Conservation (phyloP, 2,888 invertebrate genomes). For the Criorhina ranunculi region DNA sequence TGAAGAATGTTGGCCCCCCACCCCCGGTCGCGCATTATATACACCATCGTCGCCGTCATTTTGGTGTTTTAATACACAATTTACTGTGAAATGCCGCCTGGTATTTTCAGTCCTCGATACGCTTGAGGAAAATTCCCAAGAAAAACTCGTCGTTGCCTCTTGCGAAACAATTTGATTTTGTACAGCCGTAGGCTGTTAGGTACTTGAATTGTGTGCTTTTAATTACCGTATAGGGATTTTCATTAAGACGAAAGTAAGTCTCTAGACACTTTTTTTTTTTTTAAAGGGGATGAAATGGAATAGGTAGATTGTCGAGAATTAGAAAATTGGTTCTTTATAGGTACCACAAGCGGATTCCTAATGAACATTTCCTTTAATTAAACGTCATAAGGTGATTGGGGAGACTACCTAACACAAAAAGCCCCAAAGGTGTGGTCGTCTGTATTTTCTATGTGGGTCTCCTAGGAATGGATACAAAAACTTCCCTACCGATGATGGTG, state of each 20-base stretch:
- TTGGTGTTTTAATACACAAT: constrained; percentile 10
- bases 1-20: neutral
- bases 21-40: neutral
- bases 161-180: constrained; percentile 3
- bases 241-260: neutral
- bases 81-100: constrained; percentile 23
- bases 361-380: too few species aligned
- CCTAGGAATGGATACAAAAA: neutral
- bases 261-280: too few species aligned
- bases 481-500: too few species aligned
- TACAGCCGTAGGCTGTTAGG: constrained; percentile 2
- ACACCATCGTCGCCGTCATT: neutral
- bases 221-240: neutral
- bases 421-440: constrained; percentile 1
- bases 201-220: neutral
- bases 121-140: constrained; percentile 3
- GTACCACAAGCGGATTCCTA: too few species aligned
- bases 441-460: neutral
- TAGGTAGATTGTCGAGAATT: too few species aligned
- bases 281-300: constrained; percentile 5
- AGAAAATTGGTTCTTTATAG: too few species aligned
- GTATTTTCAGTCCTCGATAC: constrained; percentile 12
- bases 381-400: too few species aligned
- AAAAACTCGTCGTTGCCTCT: neutral
- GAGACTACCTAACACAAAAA: too few species aligned